Percentiles rank a stretch among this genome's conserved stretches.
These are phyloP conservation scores for Corythaixoides concolor DNA, from an alignment of 2,113 vertebrate genomes.

Conservation along the genomic window DNA sequence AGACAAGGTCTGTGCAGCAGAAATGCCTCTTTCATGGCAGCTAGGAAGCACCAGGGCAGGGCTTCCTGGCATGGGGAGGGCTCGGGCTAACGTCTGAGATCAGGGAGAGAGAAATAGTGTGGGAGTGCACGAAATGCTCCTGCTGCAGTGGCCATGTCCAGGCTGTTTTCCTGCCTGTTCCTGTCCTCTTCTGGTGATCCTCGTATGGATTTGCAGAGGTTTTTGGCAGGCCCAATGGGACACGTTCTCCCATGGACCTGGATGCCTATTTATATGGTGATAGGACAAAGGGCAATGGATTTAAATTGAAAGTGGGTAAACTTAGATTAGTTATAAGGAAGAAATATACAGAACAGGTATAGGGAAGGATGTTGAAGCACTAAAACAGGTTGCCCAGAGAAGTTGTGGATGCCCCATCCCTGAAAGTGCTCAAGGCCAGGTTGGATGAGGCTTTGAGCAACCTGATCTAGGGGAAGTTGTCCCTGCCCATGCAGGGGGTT, in stretches of 20 bases:
- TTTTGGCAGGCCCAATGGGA: background rate
- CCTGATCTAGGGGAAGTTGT: no score
- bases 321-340: no score
- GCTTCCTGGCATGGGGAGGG: accelerated
- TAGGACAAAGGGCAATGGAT: no score
- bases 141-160: background rate
- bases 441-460: no score
- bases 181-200: accelerated
- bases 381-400: no score
- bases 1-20: background rate
- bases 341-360: no score
- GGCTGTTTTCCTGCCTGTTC: background rate
- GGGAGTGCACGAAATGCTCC: background rate
- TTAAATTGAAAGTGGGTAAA: no score
- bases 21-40: accelerated
- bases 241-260: background rate
- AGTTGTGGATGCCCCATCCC: no score
- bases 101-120: background rate
- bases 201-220: background rate
- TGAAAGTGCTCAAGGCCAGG: no score
- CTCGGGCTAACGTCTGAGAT: accelerated
- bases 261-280: background rate
- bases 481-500: no score
- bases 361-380: no score
- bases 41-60: background rate